phyloP scores from a whole-genome alignment of 2,888 invertebrate genomes.

The Lamellibrachia satsuma region DNA sequence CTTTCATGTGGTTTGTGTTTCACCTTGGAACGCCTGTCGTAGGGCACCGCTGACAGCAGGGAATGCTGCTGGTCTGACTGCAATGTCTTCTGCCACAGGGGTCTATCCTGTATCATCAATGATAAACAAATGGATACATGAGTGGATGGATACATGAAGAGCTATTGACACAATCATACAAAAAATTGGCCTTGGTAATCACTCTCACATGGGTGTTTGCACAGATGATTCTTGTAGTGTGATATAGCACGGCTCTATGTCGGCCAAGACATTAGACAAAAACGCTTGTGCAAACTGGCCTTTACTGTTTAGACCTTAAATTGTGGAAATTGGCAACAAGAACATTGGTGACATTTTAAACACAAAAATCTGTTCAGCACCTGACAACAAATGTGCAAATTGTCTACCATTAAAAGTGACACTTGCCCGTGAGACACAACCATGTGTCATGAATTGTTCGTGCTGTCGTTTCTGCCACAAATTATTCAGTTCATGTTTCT shows the following conservation, averaged over 20 bases:
- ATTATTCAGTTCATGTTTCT: not conserved
- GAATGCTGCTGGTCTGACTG: not conserved
- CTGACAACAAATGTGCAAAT: not conserved
- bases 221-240: too few relatives aligned
- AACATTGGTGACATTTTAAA: not conserved
- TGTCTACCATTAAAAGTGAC: not conserved
- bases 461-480: conserved; percentile 7
- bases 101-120: not conserved
- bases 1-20: conserved; percentile 8
- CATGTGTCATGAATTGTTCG: not conserved
- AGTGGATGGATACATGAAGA: too few relatives aligned
- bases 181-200: too few relatives aligned
- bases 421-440: not conserved
- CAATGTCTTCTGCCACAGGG: not conserved
- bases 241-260: too few relatives aligned
- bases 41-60: not conserved
- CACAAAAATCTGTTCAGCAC: too few relatives aligned
- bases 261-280: too few relatives aligned
- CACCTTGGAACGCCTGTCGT: not conserved
- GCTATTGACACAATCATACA: too few relatives aligned
- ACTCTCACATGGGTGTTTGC: too few relatives aligned
- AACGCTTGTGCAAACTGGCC: too few relatives aligned
- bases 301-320: too few relatives aligned
- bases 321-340: not conserved
- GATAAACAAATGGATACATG: not conserved